Evolutionary conservation across 2,113 vertebrate species (phyloP), one percentile per base, ranked within the genome.

Genomic region (Brachirus orientalis): DNA sequence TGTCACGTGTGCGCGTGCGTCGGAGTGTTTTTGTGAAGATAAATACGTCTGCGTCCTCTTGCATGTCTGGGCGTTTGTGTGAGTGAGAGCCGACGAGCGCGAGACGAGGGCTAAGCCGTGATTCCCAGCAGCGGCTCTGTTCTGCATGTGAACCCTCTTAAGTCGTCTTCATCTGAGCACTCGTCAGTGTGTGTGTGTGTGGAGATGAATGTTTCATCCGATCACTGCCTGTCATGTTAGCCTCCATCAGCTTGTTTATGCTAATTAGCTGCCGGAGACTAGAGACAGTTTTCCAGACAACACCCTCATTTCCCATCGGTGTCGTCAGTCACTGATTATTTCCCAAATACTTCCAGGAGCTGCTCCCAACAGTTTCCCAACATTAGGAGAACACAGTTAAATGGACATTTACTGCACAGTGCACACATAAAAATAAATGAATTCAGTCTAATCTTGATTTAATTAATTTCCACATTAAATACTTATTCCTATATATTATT

Each of bases 121-220:
- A 82, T 63, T 86, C 84, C 88, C 84, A 77, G 69, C 14, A 55
- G 82, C 13, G 72, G 56, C 67, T 75, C 60, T 79, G 83, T 80
- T 87, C 81, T 77, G 60, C 69, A 80, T 78, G 81, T 86, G 79
- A 90, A 83, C 83, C 65, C 83, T 75, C 75, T 60, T 46, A 70
- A 85, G 78, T 76, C 28, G 28, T 28, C 28, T 28, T 28, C 28
- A 28, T 28, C 64, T 3, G 22, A 54, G 22, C 67, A 17, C 50
- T 55, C 59, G 81, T 83, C 43, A 71, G 16, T 55, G 10, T 7
- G 72, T 66, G 59, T 36, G 76, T 10, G 14, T 12, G 64, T 73
- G 41, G 36, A 46, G 19, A 47, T 41, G 35, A 75, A 71, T 72
- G 13, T 70, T 75, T 75, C 69, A 79, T 76, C 85, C 71, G 52